Evolutionary conservation across 35 echinoderm and acorn worm genomes (phyloP), one percentile per base, ranked within the genome.

Genomic region (Patiria miniata): DNA sequence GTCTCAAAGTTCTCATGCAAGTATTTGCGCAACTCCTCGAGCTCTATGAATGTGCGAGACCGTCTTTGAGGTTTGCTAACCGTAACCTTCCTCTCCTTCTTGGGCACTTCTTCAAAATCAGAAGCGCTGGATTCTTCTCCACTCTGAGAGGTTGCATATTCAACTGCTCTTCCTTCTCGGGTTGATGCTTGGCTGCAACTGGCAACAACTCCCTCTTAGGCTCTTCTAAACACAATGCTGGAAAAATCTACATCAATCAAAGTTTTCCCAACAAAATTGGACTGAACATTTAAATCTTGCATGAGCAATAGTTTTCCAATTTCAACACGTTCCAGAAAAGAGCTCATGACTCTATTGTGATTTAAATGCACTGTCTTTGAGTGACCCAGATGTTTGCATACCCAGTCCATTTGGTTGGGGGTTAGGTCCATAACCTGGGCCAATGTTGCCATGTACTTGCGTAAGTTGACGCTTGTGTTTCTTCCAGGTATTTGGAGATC

Each of bases 241-340:
- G 53, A 0, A 56, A 56, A 56, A 56, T 56, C 53, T 56, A 56
- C n/a, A n/a, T 56, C 53, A 56, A 12, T 56, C 53, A 77, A 77
- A 10, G 12, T 32, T 32, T 32, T 77, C 14, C 36, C 69, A n/a
- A 32, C 36, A 7, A n/a, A 78, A 1, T 78, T 78, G 30, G 17
- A 17, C 17, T 39, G 30, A n/a, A 78, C 38, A 39, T 81, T 81
- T 14, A 81, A 18, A 40, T 81, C 79, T 47, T 81, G 79, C 79
- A 81, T 81, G 15, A 81, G 79, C 21, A 81, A 40, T 8, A 81
- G n/a, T 47, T 81, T 81, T 32, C 79, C 79, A 39, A 81, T 40
- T 40, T 81, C 5, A 44, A 81, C 79, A 26, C 42, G 22, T 9
- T 81, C 79, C 17, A 81, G 42, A 47, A 40, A 81, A 37, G 42